Base-by-base conservation (phyloP, 2,888 invertebrate species). In the Himalopsyche tibetana region DNA sequence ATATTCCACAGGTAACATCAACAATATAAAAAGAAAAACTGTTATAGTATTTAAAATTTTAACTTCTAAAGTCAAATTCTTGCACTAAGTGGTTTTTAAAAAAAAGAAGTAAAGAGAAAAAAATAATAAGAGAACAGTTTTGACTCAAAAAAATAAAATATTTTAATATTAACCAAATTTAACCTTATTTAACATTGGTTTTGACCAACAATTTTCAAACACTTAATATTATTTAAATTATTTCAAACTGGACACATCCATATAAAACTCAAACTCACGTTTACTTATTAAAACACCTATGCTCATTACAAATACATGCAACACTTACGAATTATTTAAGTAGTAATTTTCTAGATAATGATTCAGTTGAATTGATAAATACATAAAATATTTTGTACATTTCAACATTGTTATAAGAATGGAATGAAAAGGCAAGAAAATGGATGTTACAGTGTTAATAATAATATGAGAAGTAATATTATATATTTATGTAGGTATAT, bases 371-470 rank as follows among this genome's bases (percentile, higher is more conserved):
- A 74, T 36, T 74, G 74, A 74, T 74, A 74, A 38, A 69, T 83
- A 83, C 19, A 69, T 56, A 69, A 45, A 56, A 83, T 80, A 55
- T 85, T 84, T 85, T 85, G 85, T 85, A 85, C 85, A 85, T 38
- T 84, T 28, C 28, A 84, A 81, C 28, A 84, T 84, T 74, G 42
- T 84, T 40, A 84, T 74, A 74, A 74, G 74, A 84, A 51, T 84
- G 84, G 84, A 84, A 84, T 84, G 84, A 84, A 79, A 84, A 51
- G 84, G 28, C 55, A 42, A 84, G 79, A 83, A 38, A 51, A 63
- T 38, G 40, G 42, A 38, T 69, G 63, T 38, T 38, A 19, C 19
- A 82, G 12, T 12, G 19, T 17, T 36, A n/a, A 45, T 28, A n/a
- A 45, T 28, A 28, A 19, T 28, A 36, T 28, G 17, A 55, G 11